Base-by-base conservation (phyloP, 2,797 vertebrate species). In the Oryzias dopingdopingensis region DNA sequence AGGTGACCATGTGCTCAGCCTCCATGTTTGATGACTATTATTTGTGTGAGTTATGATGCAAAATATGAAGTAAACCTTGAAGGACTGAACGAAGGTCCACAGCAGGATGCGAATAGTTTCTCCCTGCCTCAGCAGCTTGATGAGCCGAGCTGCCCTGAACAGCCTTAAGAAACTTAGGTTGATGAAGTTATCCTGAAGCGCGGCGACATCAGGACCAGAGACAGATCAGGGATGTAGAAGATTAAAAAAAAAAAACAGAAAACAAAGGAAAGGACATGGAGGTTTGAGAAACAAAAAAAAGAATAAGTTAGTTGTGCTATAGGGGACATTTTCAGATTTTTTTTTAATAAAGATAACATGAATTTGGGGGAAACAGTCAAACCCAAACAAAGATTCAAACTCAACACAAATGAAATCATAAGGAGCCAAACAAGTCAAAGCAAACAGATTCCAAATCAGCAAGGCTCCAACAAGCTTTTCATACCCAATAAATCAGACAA, bases 71-170 rank as follows among this genome's bases (percentile, higher is more conserved):
- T 59, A 58, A 85, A 96, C 96, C 95, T 98, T 97, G 85, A 98
- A 97, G 46, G 96, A 97, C 72, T 96, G 96, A 58, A 97, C 94
- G 41, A 98, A 98, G 70, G 96, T 97, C 96, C 96, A 98, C 66
- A 98, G 94, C 59, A 97, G 89, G 85, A 97, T 98, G 70, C 96
- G 95, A 74, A 98, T 98, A 82, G 96, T 97, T 85, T 97, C 96
- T 59, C 96, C 96, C 85, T 98, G 96, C 65, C 96, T 92, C 67
- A 98, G 93, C 40, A 97, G 93, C 80, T 98, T 98, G 92, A 98
- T 98, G 87, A 98, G 96, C 54, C 96, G 94, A 48, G 96, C 95
- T n/a, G 96, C 96, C 51, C 96, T 93, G 89, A 98, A 98, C 71
- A 98, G 93, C 85, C 96, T 93, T 77, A 98, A 93, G 88, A 98